Percentiles rank a stretch among this genome's conserved stretches.
These are phyloP conservation scores for Heliocidaris tuberculata DNA, from an alignment of 35 echinoderm and acorn worm genomes.

Conservation along the genomic window DNA sequence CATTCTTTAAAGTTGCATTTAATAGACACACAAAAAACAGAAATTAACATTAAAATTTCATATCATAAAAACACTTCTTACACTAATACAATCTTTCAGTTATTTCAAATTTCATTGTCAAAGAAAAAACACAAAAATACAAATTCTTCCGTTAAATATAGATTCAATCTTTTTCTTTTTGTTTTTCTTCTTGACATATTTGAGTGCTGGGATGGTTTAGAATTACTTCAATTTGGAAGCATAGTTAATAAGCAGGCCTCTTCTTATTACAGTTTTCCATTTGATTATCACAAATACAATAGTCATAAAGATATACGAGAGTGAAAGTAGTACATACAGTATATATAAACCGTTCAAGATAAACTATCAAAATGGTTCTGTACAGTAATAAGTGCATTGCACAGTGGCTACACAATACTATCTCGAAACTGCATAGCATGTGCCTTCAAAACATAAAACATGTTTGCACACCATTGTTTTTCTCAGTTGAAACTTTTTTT, in stretches of 20 bases:
- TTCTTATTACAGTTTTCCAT: slow-evolving; percentile 35
- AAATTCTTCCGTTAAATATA: slow-evolving; percentile 36
- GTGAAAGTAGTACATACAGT: slow-evolving; percentile 39
- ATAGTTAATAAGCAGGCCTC: slow-evolving; percentile 45
- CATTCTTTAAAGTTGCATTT: slow-evolving; percentile 25
- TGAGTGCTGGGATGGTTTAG: slow-evolving; percentile 46
- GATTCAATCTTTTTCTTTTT: slow-evolving; percentile 29
- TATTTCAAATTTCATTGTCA: slow-evolving; percentile 55
- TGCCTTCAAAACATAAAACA: slow-evolving; percentile 37
- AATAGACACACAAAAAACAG: slow-evolving; percentile 15
- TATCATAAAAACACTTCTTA: slow-evolving; percentile 40
- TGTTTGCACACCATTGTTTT: slow-evolving; percentile 46
- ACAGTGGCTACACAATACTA: slow-evolving; percentile 35
- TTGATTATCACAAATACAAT: slow-evolving; percentile 47
- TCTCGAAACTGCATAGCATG: slow-evolving; percentile 38
- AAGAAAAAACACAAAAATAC: slow-evolving; percentile 50
- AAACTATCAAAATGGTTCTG: slow-evolving; percentile 41
- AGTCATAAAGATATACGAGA: slow-evolving; percentile 26
- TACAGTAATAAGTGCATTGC: slow-evolving; percentile 40
- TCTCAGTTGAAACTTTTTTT: slow-evolving; percentile 36
- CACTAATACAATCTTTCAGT: slow-evolving; percentile 38
- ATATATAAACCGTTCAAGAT: slow-evolving; percentile 31
- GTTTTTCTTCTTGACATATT: slow-evolving; percentile 29
- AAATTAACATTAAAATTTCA: slow-evolving; percentile 7
- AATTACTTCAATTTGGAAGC: slow-evolving; percentile 50